Base-by-base conservation (phyloP, 2,113 vertebrate species). In the Hemiscyllium ocellatum region DNA sequence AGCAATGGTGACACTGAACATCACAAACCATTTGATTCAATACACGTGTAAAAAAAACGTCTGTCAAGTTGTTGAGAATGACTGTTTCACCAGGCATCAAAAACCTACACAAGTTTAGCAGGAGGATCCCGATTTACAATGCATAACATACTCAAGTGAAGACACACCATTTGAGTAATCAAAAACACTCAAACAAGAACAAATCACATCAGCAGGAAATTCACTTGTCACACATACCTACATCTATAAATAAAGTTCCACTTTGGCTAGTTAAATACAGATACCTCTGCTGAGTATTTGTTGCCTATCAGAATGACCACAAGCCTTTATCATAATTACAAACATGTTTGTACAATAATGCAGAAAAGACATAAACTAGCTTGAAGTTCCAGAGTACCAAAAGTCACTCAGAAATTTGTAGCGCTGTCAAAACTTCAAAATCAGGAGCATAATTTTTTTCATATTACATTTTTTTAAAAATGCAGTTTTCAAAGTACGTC, bases 201-300 rank as follows among this genome's bases (percentile, higher is more conserved):
- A 97, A 96, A 97, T 96, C 96, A 98, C 98, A 98, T 98, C 97
- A 97, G 97, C 97, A 97, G 97, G 98, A 98, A 98, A 97, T 98
- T 96, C 95, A 97, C 97, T 96, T 96, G 96, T 96, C 96, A 96
- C 96, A 50, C 95, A 96, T 96, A 97, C 93, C 56, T 97, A 97
- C 97, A 98, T 97, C 97, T 97, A 97, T 97, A 98, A 97, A 97
- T 96, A 97, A 96, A 96, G 96, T 52, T 97, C 97, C 96, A 97
- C 97, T 97, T 97, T 97, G 97, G 97, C 97, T 96, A 96, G 96
- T 96, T 96, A 96, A 95, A 96, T 96, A 96, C 72, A 47, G 42
- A 96, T 29, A 76, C 80, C 72, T 85, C 42, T 85, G 69, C 85
- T 94, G 65, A 47, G 56, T 70, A 93, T 80, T 61, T 91, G 52